Conservation (phyloP, 2,797 vertebrate genomes). For the Orientallactaga sibirica region DNA sequence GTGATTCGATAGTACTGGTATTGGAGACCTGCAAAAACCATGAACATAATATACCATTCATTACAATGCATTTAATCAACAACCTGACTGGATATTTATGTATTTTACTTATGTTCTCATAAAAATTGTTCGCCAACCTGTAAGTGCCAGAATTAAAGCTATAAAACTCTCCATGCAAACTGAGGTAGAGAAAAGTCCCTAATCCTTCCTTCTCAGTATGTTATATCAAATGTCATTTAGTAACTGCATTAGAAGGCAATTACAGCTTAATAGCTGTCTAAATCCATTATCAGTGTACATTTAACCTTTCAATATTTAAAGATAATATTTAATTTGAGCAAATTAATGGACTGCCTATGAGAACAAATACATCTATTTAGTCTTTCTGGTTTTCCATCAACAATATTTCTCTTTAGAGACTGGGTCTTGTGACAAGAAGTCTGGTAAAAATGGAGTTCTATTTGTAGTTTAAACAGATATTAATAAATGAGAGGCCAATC, state of each 20-base stretch:
- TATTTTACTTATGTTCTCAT: conserved; percentile 40
- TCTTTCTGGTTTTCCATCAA: conserved; percentile 87
- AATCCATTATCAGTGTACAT: conserved; percentile 96
- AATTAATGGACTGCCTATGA: conserved; percentile 92
- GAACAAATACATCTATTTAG: conserved; percentile 90
- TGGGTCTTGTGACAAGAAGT: conserved; percentile 78
- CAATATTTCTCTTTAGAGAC: conserved; percentile 85
- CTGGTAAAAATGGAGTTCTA: conserved; percentile 76
- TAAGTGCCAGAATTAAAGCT: conserved; percentile 75
- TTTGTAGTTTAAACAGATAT: conserved; percentile 79
- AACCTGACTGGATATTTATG: conserved; percentile 44
- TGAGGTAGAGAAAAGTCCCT: conserved; percentile 75
- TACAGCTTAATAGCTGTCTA: conserved; percentile 95
- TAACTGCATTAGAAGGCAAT: conserved; percentile 97
- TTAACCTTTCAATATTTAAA: conserved; percentile 98
- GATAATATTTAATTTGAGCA: conserved; percentile 96
- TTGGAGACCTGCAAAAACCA: conserved; percentile 45
- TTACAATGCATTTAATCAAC: conserved; percentile 40
- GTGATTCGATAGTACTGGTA: neutral
- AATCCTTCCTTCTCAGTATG: conserved; percentile 90
- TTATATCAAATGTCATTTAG: conserved; percentile 93
- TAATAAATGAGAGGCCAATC: conserved; percentile 78
- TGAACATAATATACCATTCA: neutral
- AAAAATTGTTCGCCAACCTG: conserved; percentile 58
- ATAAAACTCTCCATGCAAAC: conserved; percentile 75